Percentiles rank a stretch among this genome's conserved stretches.
phyloP scores from a whole-genome alignment of 2,797 vertebrate genomes.

The Podarcis lilfordi region DNA sequence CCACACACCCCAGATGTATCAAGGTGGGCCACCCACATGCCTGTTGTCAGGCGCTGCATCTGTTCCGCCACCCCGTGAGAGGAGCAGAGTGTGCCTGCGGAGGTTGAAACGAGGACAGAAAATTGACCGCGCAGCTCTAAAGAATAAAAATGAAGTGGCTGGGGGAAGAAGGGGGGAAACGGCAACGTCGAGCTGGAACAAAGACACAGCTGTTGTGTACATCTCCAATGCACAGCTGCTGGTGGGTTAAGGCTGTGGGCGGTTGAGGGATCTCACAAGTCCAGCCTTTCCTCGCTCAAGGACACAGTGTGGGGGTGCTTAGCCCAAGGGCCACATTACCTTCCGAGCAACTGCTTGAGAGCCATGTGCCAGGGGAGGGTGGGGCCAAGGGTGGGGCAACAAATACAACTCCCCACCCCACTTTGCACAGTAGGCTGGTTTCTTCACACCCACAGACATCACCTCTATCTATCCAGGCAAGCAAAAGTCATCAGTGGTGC shows the following conservation, averaged over 20 bases:
- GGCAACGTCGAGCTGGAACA: neutral
- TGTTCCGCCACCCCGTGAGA: neutral
- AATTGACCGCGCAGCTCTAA: neutral
- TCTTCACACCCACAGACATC: no score
- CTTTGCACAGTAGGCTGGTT: no score
- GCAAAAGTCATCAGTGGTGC: no score
- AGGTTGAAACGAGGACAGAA: neutral
- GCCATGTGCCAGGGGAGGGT: no score
- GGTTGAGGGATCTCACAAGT: neutral
- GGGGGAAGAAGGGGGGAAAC: neutral
- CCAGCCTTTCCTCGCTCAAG: neutral
- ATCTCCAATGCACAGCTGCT: neutral
- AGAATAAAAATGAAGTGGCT: neutral
- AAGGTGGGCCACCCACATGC: neutral
- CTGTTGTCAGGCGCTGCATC: neutral
- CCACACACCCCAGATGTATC: neutral
- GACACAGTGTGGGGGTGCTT: neutral
- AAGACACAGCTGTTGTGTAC: conserved; percentile 1
- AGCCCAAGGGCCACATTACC: no score
- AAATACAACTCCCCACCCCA: no score
- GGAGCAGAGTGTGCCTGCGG: neutral
- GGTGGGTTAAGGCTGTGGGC: neutral
- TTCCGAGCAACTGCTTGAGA: no score
- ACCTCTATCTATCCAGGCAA: no score
- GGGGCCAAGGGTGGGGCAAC: no score